Evolutionary conservation across 2,888 invertebrate genomes (phyloP), one percentile per base, ranked within the genome.

Genomic region (Clusia tigrina): DNA sequence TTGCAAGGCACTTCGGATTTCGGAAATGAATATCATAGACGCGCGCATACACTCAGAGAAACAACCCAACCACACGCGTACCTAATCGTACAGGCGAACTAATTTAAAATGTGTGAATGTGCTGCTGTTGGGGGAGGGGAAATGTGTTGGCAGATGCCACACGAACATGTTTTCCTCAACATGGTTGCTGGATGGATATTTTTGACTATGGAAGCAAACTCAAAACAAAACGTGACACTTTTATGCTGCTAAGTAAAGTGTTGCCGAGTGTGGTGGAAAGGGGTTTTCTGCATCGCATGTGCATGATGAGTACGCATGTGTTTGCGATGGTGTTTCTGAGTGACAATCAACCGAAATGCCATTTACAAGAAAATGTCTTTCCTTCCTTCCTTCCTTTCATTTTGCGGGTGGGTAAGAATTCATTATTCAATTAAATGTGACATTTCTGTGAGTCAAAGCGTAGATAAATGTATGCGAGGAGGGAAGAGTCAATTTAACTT

Each of bases 251-350:
- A n/a, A n/a, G n/a, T n/a, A 42, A 42, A 42, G 42, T 42, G 42
- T 42, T 42, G 48, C 48, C 2, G 18, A 5, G 48, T 6, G 71
- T 71, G 70, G 57, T 51, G 18, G 32, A 62, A 65, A 71, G 71
- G 67, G 70, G 63, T 69, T 42, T 6, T 42, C n/a, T 3, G 42
- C 42, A 20, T 42, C 9, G 42, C n/a, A 15, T n/a, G 42, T 42
- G 3, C 42, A 20, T 9, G 6, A 32, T 32, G 32, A 9, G 6
- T 32, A 32, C 20, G 22, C 20, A 48, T 48, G 22, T 48, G 22
- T 20, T 48, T 18, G 48, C 5, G 3, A 6, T 15, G 15, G n/a
- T 42, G 9, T 6, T 3, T 15, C 22, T 18, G 6, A 48, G 18
- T 48, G 48, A 48, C 48, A 48, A 48, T 48, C 48, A 48, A 22